These are phyloP conservation scores for Hyles euphorbiae DNA, from an alignment of 1,140 invertebrate species.

Conservation along the genomic window DNA sequence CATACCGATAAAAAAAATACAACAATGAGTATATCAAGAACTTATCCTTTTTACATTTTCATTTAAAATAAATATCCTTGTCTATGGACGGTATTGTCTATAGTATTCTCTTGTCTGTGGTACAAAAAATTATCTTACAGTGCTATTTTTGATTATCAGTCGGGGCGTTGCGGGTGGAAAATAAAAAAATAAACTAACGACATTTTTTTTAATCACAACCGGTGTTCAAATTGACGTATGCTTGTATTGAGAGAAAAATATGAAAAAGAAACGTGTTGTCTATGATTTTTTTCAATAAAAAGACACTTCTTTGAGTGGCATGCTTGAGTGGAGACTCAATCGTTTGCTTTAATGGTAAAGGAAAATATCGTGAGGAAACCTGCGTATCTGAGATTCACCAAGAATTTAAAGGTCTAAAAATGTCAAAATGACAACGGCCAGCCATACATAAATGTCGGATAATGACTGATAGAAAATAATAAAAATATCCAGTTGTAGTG, in stretches of 20 bases:
- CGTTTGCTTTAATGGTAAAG: no score
- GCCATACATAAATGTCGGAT: no score
- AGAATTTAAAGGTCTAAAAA: no score
- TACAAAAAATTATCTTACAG: slow-evolving; percentile 40
- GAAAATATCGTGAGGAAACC: no score
- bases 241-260: slow-evolving; percentile 4
- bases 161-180: slow-evolving; percentile 5
- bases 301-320: no score
- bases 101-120: slow-evolving; percentile 38
- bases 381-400: no score
- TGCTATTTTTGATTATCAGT: slow-evolving; percentile 28
- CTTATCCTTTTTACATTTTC: slow-evolving; percentile 45
- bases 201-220: slow-evolving; percentile 37
- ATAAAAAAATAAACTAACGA: slow-evolving; percentile 3
- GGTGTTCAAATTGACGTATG: slow-evolving; percentile 36
- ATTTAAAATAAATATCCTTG: slow-evolving; percentile 59
- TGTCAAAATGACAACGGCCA: no score
- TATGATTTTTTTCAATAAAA: neutral
- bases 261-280: slow-evolving; percentile 1
- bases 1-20: slow-evolving; percentile 26
- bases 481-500: no score
- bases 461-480: no score
- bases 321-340: no score
- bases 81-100: slow-evolving; percentile 68
- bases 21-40: slow-evolving; percentile 54